phyloP scores from a whole-genome alignment of 2,888 invertebrate species.

The Ectobius pallidus region DNA sequence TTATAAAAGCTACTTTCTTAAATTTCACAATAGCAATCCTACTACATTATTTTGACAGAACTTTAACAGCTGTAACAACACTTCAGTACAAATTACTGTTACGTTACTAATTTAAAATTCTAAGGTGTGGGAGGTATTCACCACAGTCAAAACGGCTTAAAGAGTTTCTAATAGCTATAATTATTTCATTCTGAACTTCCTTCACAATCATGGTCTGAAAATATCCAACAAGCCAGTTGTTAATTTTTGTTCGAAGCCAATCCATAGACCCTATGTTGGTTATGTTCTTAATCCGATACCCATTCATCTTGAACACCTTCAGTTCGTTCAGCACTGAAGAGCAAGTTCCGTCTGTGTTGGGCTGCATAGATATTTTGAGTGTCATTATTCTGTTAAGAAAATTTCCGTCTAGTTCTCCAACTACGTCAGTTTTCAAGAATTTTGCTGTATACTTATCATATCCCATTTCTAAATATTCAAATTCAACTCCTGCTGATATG shows the following conservation, averaged over 20 bases:
- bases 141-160: neutral
- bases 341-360: neutral
- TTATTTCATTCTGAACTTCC: neutral
- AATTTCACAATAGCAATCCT: too few species aligned
- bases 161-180: neutral
- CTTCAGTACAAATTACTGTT: too few species aligned
- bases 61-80: too few species aligned
- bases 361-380: neutral
- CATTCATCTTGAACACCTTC: neutral
- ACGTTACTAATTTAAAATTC: neutral
- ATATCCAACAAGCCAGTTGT: slow-evolving; percentile 1
- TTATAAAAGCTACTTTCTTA: too few species aligned
- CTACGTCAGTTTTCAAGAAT: neutral
- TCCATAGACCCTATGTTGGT: neutral
- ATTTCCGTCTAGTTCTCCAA: neutral
- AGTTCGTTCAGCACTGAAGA: neutral
- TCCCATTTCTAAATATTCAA: neutral
- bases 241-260: neutral
- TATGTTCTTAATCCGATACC: neutral
- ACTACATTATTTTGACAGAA: too few species aligned
- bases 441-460: neutral
- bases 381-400: neutral
- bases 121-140: neutral
- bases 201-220: neutral
- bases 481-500: neutral